A percentile compares a stretch with the other conserved stretches of the same genome.
phyloP scores from a whole-genome alignment of 2,113 vertebrate genomes.

The Oenanthe oenanthe region DNA sequence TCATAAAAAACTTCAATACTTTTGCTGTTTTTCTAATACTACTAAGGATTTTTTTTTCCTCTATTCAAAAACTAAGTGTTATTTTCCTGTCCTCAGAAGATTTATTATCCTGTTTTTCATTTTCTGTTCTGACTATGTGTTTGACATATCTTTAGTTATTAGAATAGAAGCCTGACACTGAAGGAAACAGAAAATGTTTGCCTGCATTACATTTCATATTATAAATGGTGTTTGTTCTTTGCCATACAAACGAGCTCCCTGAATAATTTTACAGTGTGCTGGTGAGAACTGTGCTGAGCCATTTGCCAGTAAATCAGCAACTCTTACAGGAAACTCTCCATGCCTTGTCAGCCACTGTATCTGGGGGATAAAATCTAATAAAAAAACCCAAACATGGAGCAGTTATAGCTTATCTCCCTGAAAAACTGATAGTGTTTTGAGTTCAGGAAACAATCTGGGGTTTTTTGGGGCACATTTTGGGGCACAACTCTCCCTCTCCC shows the following conservation, averaged over 20 bases:
- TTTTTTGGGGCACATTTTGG: not conserved
- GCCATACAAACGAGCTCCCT: not conserved
- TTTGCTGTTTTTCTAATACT: not conserved
- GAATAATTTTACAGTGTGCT: slow-evolving; percentile 31
- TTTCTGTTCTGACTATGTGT: slow-evolving; percentile 5
- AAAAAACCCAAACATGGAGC: not conserved
- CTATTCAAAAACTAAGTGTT: not conserved
- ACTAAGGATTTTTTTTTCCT: not conserved
- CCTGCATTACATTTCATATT: slow-evolving; percentile 7
- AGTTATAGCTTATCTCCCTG: not conserved
- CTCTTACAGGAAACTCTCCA: not conserved
- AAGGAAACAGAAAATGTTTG: slow-evolving; percentile 47
- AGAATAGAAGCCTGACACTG: slow-evolving; percentile 1
- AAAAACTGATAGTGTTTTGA: not conserved
- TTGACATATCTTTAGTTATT: slow-evolving; percentile 54
- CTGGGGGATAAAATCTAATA: slow-evolving; percentile 1
- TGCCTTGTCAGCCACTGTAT: slow-evolving; percentile 11
- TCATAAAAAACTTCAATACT: not conserved
- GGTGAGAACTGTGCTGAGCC: not conserved
- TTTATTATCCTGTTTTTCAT: slow-evolving; percentile 40
- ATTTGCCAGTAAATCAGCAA: slow-evolving; percentile 45
- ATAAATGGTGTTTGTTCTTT: slow-evolving; percentile 50
- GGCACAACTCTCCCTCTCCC: not conserved
- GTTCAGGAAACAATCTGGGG: not conserved
- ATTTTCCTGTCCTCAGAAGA: slow-evolving; percentile 24